Conservation (phyloP, 2,888 invertebrate genomes). For the Venustoraphidia nigricollis region DNA sequence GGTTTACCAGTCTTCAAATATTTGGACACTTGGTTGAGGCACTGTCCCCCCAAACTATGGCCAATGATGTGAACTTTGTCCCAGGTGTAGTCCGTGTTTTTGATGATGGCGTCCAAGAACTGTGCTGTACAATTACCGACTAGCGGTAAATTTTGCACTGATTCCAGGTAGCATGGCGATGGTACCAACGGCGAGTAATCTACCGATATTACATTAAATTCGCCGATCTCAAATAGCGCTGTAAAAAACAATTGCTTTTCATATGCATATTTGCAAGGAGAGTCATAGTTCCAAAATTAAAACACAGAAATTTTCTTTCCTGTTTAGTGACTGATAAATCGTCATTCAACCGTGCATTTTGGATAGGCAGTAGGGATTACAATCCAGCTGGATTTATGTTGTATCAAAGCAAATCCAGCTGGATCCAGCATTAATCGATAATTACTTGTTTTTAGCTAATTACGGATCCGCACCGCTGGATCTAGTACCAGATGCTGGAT, state of each 20-base stretch:
- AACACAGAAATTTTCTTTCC: too few relatives aligned
- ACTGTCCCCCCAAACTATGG: slow-evolving; percentile 49
- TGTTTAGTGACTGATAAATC: too few relatives aligned
- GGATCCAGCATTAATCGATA: too few relatives aligned
- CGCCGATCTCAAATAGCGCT: slow-evolving; percentile 36
- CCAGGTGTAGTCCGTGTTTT: slow-evolving; percentile 25
- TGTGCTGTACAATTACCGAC: slow-evolving; percentile 43
- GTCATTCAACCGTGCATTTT: too few relatives aligned
- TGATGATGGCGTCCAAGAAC: slow-evolving; percentile 35
- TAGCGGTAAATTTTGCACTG: slow-evolving; percentile 38
- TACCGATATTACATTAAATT: slow-evolving; percentile 43
- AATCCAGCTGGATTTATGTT: too few relatives aligned
- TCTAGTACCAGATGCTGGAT: too few relatives aligned
- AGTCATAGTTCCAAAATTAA: too few relatives aligned
- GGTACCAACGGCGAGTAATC: slow-evolving; percentile 43
- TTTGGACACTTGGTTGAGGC: slow-evolving; percentile 35
- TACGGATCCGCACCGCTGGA: too few relatives aligned
- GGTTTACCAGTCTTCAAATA: slow-evolving; percentile 30
- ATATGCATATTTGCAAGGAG: too few relatives aligned
- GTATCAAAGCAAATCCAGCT: too few relatives aligned
- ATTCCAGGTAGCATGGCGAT: slow-evolving; percentile 42
- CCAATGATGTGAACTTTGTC: slow-evolving; percentile 41
- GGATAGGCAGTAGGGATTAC: too few relatives aligned
- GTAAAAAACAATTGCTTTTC: slow-evolving; percentile 13
- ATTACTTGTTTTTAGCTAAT: too few relatives aligned